Evolutionary conservation across 2,113 vertebrate genomes (phyloP), one percentile per base, ranked within the genome.

Genomic region (Heliornis fulica): DNA sequence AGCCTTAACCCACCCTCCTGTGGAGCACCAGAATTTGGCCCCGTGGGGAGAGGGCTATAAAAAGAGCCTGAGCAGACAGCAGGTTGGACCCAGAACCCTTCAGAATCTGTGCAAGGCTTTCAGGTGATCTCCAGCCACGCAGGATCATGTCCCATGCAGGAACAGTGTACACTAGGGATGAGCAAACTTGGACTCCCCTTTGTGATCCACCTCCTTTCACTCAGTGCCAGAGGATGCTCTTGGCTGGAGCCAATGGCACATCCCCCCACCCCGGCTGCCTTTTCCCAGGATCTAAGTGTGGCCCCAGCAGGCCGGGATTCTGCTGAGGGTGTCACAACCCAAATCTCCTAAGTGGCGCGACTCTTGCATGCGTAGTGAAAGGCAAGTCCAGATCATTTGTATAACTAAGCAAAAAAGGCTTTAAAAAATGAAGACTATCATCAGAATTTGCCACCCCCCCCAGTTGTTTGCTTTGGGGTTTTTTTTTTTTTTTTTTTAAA

Each of bases 361-460:
- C 36, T 50, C 51, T 10, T 56, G 51, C 3, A 2, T n/a, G 40
- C 29, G 4, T 0, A 5, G 48, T 41, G 51, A 89, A 83, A 41
- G 60, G 51, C 83, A 71, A 75, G 29, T 56, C 16, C 84, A 50
- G 51, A 75, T n/a, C 7, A 50, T 29, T 87, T 48, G 48, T 72
- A 91, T 10, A 78, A 81, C 15, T 50, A 65, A 81, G 20, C 48
- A 43, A 87, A 78, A 76, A 93, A 23, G 18, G 65, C 43, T 66
- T 74, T 70, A 65, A 78, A 95, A 92, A 94, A 91, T 43, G 43
- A 87, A 90, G 84, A 83, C 31, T 53, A 60, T 36, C 15, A 59
- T 63, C 76, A 92, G 72, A 94, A 94, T 89, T 87, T 40, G 15
- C 60, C 56, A 20, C 29, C 41, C 7, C 9, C 21, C 5, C 43